Evolutionary conservation across 2,113 vertebrate species (phyloP), one percentile per base, ranked within the genome.

Genomic region (Pimephales promelas): DNA sequence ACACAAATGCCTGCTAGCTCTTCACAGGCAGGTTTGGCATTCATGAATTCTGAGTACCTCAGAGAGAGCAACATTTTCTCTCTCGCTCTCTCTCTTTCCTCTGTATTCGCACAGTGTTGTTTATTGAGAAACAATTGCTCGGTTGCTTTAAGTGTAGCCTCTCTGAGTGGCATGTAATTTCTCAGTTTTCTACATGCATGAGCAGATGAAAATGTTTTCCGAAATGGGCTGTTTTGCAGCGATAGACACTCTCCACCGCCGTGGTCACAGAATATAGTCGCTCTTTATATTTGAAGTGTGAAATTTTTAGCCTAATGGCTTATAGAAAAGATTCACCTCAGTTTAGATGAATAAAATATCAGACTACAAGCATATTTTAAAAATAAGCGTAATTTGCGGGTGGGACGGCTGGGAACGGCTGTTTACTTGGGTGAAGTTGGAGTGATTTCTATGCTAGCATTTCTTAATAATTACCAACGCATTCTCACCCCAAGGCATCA

Each of bases 71-170:
- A 43, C 31, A 10, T n/a, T 45, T 64, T 13, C 52, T 43, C 68
- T 73, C 31, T 70, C n/a, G n/a, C n/a, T n/a, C 76, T 20, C 52
- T 54, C 18, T 54, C 22, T 24, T 59, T 20, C 54, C 71, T n/a
- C 52, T 81, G 11, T 82, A 45, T 82, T 66, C 80, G 68, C 45
- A 81, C 57, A 36, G 45, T 11, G 4, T 47, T 28, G 14, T 64
- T 83, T 79, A 82, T 85, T 87, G 78, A 83, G 59, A 85, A 87
- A 85, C 86, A 70, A 66, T 85, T 79, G 59, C 76, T 85, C 86
- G 49, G 36, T 61, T 79, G 79, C 52, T 80, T 47, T 77, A 49
- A 66, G 81, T 79, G 74, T 73, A 85, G 84, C 61, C 61, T 75
- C 70, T 36, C 20, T 76, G 86, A 85, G 59, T 87, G 86, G 61